Evolutionary conservation across 2,113 vertebrate genomes (phyloP).

Genomic region (Macrotis lagotis): DNA sequence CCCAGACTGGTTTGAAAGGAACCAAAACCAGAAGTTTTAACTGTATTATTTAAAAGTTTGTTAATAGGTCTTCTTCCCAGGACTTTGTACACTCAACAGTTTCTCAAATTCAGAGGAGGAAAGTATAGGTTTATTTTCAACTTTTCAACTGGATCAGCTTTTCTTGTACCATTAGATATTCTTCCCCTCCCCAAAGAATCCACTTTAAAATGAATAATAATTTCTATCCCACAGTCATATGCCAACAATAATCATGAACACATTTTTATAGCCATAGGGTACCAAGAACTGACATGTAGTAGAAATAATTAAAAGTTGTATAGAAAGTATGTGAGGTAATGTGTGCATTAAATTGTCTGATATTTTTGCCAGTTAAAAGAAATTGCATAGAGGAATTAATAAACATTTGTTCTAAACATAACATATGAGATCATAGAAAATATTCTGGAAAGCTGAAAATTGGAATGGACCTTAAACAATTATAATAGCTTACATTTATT

Average conservation of each 20-base stretch:
- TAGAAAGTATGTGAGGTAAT: conserved; percentile 44
- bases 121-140: background rate
- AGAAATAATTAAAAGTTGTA: conserved; percentile 31
- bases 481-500: background rate
- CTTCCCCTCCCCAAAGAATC: background rate
- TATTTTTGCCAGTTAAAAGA: background rate
- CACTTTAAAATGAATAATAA: background rate
- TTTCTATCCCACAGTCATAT: background rate
- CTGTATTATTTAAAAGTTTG: conserved; percentile 22
- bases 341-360: background rate
- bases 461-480: background rate
- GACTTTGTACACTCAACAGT: background rate
- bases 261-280: conserved; percentile 37
- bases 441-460: background rate
- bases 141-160: background rate
- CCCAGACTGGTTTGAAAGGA: conserved; percentile 44
- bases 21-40: conserved; percentile 52
- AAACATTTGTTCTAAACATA: conserved; percentile 21
- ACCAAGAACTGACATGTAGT: conserved; percentile 52
- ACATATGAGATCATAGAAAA: background rate
- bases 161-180: background rate
- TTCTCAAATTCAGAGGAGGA: background rate
- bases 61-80: background rate
- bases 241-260: conserved; percentile 22
- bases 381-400: background rate